Base-by-base conservation (phyloP, 2,797 vertebrate genomes). In the Sebastiscus albofasciatus region DNA sequence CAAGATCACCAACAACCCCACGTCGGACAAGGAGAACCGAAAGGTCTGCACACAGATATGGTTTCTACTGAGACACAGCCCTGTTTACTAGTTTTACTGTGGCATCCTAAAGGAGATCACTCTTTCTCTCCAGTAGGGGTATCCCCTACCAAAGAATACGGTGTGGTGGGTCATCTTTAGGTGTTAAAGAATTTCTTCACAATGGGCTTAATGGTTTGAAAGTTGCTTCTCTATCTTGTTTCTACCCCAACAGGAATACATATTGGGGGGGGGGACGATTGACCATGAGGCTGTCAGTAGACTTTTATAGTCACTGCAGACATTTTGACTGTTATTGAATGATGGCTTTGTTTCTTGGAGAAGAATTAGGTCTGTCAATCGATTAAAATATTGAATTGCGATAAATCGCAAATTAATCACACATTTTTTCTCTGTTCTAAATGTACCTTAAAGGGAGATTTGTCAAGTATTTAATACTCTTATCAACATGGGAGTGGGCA, bases 1-100 rank as follows among this genome's bases (percentile, higher is more conserved):
- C 91, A 99, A 98, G 94, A 97, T 99, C 92, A 98, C 97, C 64
- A 97, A 99, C 93, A 99, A 99, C 81, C 98, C 98, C 39, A 98
- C 97, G 12, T 98, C 97, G 0, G 98, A 99, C 90, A 98, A 98
- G 89, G 98, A 99, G 90, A 99, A 97, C 87, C 96, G 97, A 89
- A 99, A 99, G 98, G 98, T 99, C 60, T 49, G 86, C 7, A 13
- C 27, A 5, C 27, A 3, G 8, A 59, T 11, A 29, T 3, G 7
- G 26, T 39, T 62, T 33, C 26, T 39, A 3, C 24, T 20, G 2
- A 36, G 20, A 20, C 20, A 39, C 42, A 6, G n/a, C 10, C 18
- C 31, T 39, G 31, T 52, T 69, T 52, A 24, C 9, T 31, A 6
- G 52, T 42, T 52, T 36, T 24, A 20, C 2, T 52, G 46, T 64